Percentiles rank a stretch among this genome's conserved stretches.
Conservation (phyloP, 1,140 invertebrate genomes). For the Zaprionus africanus region DNA sequence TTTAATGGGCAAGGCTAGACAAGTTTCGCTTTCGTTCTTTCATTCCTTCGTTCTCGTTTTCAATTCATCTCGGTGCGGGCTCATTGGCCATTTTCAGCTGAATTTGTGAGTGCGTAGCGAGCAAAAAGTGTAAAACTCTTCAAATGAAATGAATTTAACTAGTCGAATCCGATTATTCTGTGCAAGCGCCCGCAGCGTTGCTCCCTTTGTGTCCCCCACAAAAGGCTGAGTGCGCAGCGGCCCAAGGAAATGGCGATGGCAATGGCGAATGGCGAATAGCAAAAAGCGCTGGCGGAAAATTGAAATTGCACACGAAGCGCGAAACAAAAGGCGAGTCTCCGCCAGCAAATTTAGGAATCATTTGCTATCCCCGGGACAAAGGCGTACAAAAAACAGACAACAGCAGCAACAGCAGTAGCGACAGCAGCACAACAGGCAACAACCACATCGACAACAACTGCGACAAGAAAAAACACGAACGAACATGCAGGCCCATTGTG, state of each 20-base stretch:
- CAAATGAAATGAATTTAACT: constrained; percentile 46
- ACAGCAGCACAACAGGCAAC: constrained; percentile 12
- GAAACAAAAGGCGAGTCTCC: constrained; percentile 44
- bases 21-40: constrained; percentile 5
- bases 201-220: constrained; percentile 35
- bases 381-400: constrained; percentile 29
- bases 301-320: constrained; percentile 63
- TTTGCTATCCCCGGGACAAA: constrained; percentile 41
- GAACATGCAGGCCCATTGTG: constrained; percentile 72
- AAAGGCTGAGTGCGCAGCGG: constrained; percentile 2
- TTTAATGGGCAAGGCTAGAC: constrained; percentile 6
- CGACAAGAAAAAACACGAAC: constrained; percentile 17
- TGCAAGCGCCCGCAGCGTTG: constrained; percentile 37
- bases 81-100: constrained; percentile 27
- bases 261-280: constrained; percentile 25
- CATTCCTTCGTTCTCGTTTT: not conserved
- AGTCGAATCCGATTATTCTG: constrained; percentile 51
- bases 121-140: constrained; percentile 20
- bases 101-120: constrained; percentile 7
- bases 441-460: constrained; percentile 17
- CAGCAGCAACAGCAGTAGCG: constrained; percentile 17
- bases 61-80: constrained; percentile 18
- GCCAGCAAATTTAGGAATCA: constrained; percentile 49
- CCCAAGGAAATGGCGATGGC: constrained; percentile 43
- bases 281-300: constrained; percentile 79